Base-by-base conservation (phyloP, 2,113 vertebrate genomes). In the Myiozetetes cayanensis region DNA sequence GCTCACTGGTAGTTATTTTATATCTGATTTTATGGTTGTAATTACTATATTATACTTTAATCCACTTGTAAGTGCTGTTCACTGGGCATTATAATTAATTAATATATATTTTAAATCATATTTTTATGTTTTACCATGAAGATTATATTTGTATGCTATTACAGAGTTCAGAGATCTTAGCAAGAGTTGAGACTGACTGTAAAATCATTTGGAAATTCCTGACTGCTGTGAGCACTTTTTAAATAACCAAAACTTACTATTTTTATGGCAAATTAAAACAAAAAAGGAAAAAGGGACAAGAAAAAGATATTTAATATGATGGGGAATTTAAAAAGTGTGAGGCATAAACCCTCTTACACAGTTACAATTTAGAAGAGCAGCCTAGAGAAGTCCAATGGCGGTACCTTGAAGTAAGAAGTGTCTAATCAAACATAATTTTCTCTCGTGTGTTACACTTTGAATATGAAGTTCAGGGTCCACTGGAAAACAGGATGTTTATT, bases 11-110 rank as follows among this genome's bases (percentile, higher is more conserved):
- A 71, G 37, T 71, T 81, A 86, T 78, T 91, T 94, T 81, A 85
- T 52, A 89, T 94, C 73, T 89, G 81, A 87, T 94, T 89, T 94
- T 93, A 68, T 75, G 44, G n/a, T 76, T 90, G 53, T 78, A 89
- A 94, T 94, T 91, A 72, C 52, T 41, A 33, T 68, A 30, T 87
- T 93, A 31, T 85, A 87, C 44, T 85, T 91, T 78, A 91, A 91
- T 87, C 65, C 62, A 82, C 21, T 94, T 70, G 9, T 82, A 93
- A 87, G 24, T 92, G 61, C 35, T 71, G 30, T 72, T 93, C 74
- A 65, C 33, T 87, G 61, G 63, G 35, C 39, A 59, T 78, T 89
- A 20, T 78, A 75, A 81, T 94, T 85, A 83, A 88, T 70, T 68
- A 81, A 72, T 87, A 24, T 44, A 25, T 81, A 33, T 91, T 84